These are phyloP conservation scores for Dendronephthya gigantea DNA, from an alignment of 64 coral and sea anemone genomes.

Conservation along the genomic window DNA sequence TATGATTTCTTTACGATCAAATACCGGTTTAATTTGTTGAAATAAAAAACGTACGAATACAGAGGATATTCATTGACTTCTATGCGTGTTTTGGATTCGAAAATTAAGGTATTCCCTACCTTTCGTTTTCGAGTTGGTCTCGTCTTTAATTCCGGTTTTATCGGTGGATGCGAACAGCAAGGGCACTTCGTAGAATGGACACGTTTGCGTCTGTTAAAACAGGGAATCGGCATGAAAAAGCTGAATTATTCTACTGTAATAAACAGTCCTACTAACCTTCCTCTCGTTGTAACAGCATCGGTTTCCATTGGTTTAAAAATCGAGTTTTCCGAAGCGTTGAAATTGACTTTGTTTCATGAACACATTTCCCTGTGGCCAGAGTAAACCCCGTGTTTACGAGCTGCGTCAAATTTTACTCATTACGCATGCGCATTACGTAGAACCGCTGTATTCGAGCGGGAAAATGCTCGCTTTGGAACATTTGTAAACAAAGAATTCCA, in stretches of 20 bases:
- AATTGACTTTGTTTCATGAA: not conserved
- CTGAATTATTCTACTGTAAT: not conserved
- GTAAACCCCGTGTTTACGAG: not conserved
- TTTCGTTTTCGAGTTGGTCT: constrained; percentile 38
- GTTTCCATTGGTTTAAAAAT: not conserved
- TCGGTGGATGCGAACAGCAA: constrained; percentile 46
- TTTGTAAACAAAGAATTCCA: not conserved
- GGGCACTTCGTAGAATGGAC: constrained; percentile 61
- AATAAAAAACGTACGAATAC: not conserved
- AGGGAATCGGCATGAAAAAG: not conserved
- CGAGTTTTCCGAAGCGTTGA: not conserved
- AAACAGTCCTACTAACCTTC: not conserved
- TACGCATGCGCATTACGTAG: not conserved
- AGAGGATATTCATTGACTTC: not conserved
- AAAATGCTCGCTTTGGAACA: not conserved
- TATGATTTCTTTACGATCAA: not conserved
- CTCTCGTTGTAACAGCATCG: not conserved
- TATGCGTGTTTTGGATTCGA: not conserved
- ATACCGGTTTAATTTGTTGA: not conserved
- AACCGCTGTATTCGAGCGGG: not conserved
- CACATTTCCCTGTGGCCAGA: not conserved
- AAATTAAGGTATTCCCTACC: not conserved
- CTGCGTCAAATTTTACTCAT: not conserved
- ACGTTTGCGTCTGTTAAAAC: constrained; percentile 55
- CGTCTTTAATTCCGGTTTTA: constrained; percentile 47